phyloP scores from a whole-genome alignment of 2,888 invertebrate species.

The Molanna angustata region DNA sequence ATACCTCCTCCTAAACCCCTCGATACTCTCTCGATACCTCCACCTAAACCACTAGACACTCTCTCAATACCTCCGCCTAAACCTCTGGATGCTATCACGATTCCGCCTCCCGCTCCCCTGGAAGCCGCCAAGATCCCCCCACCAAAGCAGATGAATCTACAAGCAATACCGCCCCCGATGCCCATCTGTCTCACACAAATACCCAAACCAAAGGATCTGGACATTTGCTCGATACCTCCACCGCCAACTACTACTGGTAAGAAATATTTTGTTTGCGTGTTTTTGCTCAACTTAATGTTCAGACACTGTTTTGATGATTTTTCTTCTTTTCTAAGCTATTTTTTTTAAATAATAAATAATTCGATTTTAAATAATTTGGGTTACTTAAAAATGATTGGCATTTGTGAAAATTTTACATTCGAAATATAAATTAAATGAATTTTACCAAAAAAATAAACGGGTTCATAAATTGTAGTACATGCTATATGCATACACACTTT shows the following conservation, averaged over 20 bases:
- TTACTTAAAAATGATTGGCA: too few species aligned
- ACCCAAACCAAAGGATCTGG: slow-evolving; percentile 60
- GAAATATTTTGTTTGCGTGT: too few species aligned
- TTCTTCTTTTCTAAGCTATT: too few species aligned
- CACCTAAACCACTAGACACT: slow-evolving; percentile 25
- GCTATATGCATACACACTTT: too few species aligned
- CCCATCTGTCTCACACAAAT: slow-evolving; percentile 60
- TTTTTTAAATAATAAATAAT: too few species aligned
- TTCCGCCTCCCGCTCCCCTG: slow-evolving; percentile 39
- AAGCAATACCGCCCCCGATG: slow-evolving; percentile 61
- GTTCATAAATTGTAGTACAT: too few species aligned
- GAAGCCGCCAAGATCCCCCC: slow-evolving; percentile 42
- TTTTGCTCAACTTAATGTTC: too few species aligned
- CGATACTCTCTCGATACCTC: slow-evolving; percentile 34
- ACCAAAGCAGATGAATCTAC: slow-evolving; percentile 59
- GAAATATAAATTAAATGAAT: too few species aligned
- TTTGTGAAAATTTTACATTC: too few species aligned
- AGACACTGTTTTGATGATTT: too few species aligned
- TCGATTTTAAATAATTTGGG: too few species aligned
- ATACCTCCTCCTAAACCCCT: slow-evolving; percentile 32
- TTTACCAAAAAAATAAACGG: too few species aligned
- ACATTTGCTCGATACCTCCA: slow-evolving; percentile 56
- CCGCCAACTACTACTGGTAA: slow-evolving; percentile 37
- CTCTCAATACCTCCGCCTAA: slow-evolving; percentile 35
- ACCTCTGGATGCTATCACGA: slow-evolving; percentile 31